Evolutionary conservation across 2,888 invertebrate genomes (phyloP), one percentile per base, ranked within the genome.

Genomic region (Microctonus aethiopoides): DNA sequence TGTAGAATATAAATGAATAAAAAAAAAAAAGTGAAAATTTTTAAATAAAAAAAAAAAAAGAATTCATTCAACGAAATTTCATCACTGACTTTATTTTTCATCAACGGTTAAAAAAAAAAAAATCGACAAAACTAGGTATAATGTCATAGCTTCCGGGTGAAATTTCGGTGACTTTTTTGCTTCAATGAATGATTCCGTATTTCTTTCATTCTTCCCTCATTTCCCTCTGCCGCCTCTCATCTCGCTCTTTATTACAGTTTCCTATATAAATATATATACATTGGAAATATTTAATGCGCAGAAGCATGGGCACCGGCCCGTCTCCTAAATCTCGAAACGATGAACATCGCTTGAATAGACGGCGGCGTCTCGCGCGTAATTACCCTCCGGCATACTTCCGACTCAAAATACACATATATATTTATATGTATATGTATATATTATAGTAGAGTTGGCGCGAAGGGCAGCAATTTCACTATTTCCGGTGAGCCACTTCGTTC

Each of bases 371-470:
- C 79, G 80, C 77, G 75, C 78, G 80, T 80, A 85, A 85, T 85
- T 85, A 84, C 80, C 82, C 78, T 79, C 79, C 75, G 78, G 79
- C 77, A 80, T 80, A 82, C 81, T 83, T 84, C 82, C 83, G 83
- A 83, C 75, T 79, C 76, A 22, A 41, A 60, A 66, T 54, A 62
- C 20, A 51, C 34, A 56, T 39, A 34, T 56, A 26, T 34, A 51
- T 59, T 64, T 41, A 68, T 61, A 59, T 54, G 64, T 54, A 61
- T 67, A n/a, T n/a, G n/a, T n/a, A 26, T 34, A 51, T 59, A 61
- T 67, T 59, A 46, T n/a, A n/a, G n/a, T n/a, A n/a, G n/a, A n/a
- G n/a, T n/a, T 67, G 26, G 64, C 66, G 67, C 74, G 67, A 71
- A n/a, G 65, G 68, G 61, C 68, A 60, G 66, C 74, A 72, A 60